Base-by-base conservation (phyloP, 2,797 vertebrate genomes). In the Spatula versicolor region DNA sequence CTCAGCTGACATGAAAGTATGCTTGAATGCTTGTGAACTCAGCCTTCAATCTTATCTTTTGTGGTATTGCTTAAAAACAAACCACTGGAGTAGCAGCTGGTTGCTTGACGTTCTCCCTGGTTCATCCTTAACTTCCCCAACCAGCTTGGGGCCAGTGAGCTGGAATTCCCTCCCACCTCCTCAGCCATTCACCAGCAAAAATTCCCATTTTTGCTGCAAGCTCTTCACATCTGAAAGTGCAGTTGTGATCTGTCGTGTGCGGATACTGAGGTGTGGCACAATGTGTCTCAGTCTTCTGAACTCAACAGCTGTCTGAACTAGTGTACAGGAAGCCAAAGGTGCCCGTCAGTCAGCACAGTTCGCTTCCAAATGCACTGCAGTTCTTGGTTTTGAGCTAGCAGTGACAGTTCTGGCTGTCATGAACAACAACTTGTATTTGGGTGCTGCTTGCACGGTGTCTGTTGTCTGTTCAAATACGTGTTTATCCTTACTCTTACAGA, bases 401-500 rank as follows among this genome's bases (percentile, higher is more conserved):
- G 20, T 19, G 83, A 7, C 39, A 23, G 7, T 37, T 43, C 31
- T 17, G 5, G 18, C 45, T 23, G 30, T 22, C 4, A 0, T 15
- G 60, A 17, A 10, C 26, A 39, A 1, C 7, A 2, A 5, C 30
- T 77, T 19, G 13, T 5, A 7, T 37, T 83, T n/a, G 74, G 33
- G 63, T 45, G n/a, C 21, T 80, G 50, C 14, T 67, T 33, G 46
- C 64, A 25, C 17, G 0, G 8, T 30, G 55, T 26, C 37, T 35
- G 0, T 17, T 56, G 20, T 60, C 48, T 9, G 12, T 25, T 79
- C 48, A 71, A 69, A 43, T 18, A 15, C 22, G 0, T 8, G 3
- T 41, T 86, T 71, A n/a, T 56, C 55, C 64, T 68, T 52, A 2
- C 9, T 35, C 43, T 69, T 68, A 6, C 97, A 99, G 99, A 99